phyloP scores from a whole-genome alignment of 1,140 invertebrate species.

The Diploscapter pachys region DNA sequence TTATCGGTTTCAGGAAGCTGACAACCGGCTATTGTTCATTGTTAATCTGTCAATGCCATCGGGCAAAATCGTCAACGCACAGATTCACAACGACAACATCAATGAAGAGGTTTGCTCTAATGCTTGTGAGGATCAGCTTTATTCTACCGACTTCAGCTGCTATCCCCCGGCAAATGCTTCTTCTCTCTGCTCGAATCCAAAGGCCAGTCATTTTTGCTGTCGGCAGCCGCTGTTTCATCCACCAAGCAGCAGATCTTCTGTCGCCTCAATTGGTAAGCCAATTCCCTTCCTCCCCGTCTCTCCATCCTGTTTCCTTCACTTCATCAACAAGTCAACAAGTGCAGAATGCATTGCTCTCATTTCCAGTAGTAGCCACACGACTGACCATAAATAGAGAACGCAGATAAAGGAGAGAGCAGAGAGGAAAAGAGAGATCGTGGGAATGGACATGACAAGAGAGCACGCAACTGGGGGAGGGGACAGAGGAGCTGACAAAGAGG shows the following conservation, averaged over 20 bases:
- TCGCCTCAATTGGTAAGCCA: slow-evolving; percentile 17
- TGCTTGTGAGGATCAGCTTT: no score
- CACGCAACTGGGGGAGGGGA: slow-evolving; percentile 2
- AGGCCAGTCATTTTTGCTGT: slow-evolving; percentile 28
- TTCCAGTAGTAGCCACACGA: no score
- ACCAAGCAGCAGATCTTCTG: slow-evolving; percentile 31
- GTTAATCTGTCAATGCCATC: slow-evolving; percentile 9
- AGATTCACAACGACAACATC: slow-evolving; percentile 6
- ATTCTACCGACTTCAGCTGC: slow-evolving; percentile 9
- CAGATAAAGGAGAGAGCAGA: neutral
- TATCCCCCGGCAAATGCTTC: slow-evolving; percentile 14
- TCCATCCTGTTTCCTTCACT: neutral
- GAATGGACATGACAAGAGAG: slow-evolving; percentile 9
- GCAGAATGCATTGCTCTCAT: neutral
- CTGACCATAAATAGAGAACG: no score
- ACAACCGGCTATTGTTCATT: neutral
- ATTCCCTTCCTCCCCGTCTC: no score
- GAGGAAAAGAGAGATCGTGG: neutral
- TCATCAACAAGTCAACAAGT: neutral
- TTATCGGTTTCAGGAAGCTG: neutral
- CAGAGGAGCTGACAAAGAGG: slow-evolving; percentile 9
- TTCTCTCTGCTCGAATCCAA: slow-evolving; percentile 19
- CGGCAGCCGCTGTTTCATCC: slow-evolving; percentile 18
- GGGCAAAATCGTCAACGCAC: slow-evolving; percentile 7
- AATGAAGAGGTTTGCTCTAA: neutral